These are phyloP conservation scores for Neofelis nebulosa DNA, from an alignment of 2,113 vertebrate genomes.

Conservation along the genomic window DNA sequence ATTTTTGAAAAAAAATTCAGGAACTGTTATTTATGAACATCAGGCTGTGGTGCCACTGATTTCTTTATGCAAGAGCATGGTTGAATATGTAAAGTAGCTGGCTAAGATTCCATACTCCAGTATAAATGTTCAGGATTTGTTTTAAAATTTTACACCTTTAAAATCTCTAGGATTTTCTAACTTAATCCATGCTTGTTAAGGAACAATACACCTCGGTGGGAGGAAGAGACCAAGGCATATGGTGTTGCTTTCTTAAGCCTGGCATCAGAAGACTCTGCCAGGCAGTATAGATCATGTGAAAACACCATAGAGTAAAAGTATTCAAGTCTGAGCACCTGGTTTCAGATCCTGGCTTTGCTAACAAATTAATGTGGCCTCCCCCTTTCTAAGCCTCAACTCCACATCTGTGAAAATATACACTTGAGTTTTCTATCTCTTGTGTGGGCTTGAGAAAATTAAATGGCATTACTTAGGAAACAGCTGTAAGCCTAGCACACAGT, in stretches of 20 bases:
- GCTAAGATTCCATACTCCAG: background rate
- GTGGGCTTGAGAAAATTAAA: background rate
- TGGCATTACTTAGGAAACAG: background rate
- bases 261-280: slow-evolving; percentile 2
- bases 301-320: slow-evolving; percentile 19
- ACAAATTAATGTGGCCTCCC: background rate
- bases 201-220: slow-evolving; percentile 48
- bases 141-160: slow-evolving; percentile 60
- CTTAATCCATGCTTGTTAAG: slow-evolving; percentile 61
- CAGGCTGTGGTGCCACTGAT: background rate
- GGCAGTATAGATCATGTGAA: slow-evolving; percentile 35
- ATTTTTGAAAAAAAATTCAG: slow-evolving; percentile 17
- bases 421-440: background rate
- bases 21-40: slow-evolving; percentile 63
- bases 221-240: slow-evolving; percentile 54
- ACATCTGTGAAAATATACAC: background rate
- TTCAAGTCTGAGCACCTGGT: slow-evolving; percentile 51
- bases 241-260: slow-evolving; percentile 70
- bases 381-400: background rate
- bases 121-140: slow-evolving; percentile 52
- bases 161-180: slow-evolving; percentile 71
- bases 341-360: slow-evolving; percentile 41
- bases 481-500: background rate
- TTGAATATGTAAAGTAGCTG: slow-evolving; percentile 49
- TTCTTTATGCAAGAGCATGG: slow-evolving; percentile 24